Conservation (phyloP, 2,888 invertebrate genomes). For the Xestia sexstrigata region DNA sequence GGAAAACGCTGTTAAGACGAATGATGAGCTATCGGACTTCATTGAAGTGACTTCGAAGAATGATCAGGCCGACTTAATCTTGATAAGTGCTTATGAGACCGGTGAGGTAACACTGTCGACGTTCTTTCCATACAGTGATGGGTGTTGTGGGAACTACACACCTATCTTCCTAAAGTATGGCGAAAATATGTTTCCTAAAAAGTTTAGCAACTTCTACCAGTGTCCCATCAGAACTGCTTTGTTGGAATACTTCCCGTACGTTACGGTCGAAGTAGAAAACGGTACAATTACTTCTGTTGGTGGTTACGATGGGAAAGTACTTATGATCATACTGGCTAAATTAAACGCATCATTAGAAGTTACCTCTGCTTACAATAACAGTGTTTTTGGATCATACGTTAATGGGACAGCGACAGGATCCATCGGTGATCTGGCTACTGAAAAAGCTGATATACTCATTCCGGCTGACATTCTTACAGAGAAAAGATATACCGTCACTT, state of each 20-base stretch:
- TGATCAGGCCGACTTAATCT: constrained; percentile 76
- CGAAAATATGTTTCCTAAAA: constrained; percentile 72
- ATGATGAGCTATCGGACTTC: constrained; percentile 56
- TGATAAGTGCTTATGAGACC: constrained; percentile 65
- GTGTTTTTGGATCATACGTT: constrained; percentile 64
- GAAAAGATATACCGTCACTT: constrained; percentile 68
- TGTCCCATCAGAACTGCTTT: constrained; percentile 74
- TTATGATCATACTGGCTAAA: constrained; percentile 66
- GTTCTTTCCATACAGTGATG: constrained; percentile 75
- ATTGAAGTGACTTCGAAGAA: constrained; percentile 75
- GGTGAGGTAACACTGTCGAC: constrained; percentile 70
- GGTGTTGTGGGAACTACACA: constrained; percentile 71
- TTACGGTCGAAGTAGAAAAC: constrained; percentile 63
- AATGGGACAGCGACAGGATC: constrained; percentile 69
- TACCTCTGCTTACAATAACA: constrained; percentile 57
- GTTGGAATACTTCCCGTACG: constrained; percentile 69
- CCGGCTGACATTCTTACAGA: constrained; percentile 71
- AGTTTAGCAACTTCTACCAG: constrained; percentile 76
- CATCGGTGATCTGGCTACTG: constrained; percentile 71
- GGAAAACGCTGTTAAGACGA: constrained; percentile 51
- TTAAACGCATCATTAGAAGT: constrained; percentile 75
- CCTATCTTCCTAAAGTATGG: constrained; percentile 67
- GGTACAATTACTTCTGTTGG: constrained; percentile 63
- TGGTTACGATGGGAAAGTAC: constrained; percentile 74
- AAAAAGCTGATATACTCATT: constrained; percentile 73